Conservation (phyloP, 1,140 invertebrate species). For the Ceratina calcarata region DNA sequence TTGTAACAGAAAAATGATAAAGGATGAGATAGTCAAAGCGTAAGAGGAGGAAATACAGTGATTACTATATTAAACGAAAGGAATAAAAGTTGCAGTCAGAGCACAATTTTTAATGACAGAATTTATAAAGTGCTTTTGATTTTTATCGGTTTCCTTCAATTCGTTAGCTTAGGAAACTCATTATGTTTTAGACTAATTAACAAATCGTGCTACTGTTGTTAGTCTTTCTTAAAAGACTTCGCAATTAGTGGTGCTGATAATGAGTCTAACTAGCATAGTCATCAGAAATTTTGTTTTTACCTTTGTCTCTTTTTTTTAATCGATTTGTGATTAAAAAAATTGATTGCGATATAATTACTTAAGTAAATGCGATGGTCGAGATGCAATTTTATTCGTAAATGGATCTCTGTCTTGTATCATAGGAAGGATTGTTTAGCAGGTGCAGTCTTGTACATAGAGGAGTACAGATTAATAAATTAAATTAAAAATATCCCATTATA, state of each 20-base stretch:
- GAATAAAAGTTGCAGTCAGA: conserved; percentile 17
- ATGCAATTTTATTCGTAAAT: conserved; percentile 29
- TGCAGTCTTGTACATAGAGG: conserved; percentile 48
- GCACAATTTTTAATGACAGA: conserved; percentile 34
- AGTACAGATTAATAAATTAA: conserved; percentile 49
- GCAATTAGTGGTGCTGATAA: conserved; percentile 29
- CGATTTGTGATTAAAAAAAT: conserved; percentile 41
- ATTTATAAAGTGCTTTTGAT: conserved; percentile 31
- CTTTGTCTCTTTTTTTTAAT: conserved; percentile 42
- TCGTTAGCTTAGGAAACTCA: conserved; percentile 5
- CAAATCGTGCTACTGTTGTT: conserved; percentile 26
- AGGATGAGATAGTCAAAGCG: not conserved
- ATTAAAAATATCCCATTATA: not conserved
- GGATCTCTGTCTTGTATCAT: conserved; percentile 43
- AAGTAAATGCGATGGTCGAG: conserved; percentile 5
- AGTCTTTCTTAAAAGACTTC: conserved; percentile 22
- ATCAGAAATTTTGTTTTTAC: not conserved
- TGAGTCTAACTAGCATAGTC: conserved; percentile 17
- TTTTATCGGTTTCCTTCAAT: conserved; percentile 9
- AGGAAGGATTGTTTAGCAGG: conserved; percentile 42
- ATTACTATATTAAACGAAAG: not conserved
- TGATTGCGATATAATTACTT: conserved; percentile 28
- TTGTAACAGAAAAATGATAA: not conserved
- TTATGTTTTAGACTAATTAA: conserved; percentile 15
- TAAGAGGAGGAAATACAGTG: no score